Base-by-base conservation (phyloP, 2,888 invertebrate genomes). In the Myopa tessellatipennis region DNA sequence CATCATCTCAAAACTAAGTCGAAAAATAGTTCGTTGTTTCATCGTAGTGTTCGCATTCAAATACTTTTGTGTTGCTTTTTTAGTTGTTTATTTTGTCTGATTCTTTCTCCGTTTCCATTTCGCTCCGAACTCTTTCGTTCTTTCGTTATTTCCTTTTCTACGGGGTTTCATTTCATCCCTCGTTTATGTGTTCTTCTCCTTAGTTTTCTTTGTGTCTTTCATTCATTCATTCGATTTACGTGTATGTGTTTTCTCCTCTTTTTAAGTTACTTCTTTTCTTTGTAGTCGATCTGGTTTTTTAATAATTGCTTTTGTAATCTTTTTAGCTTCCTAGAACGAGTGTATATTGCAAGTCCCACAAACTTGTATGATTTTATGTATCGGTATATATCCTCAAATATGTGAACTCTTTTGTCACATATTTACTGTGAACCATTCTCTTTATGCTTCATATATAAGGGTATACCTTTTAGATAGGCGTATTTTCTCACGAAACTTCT, bases 1-100 rank as follows among this genome's bases (percentile, higher is more conserved):
- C 12, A 75, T 81, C 83, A 82, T 67, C 72, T 72, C 76, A 45
- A 68, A 79, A 77, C 71, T 78, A 78, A 76, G 83, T 74, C 65
- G 16, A 7, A 61, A 74, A 69, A 79, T 83, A 84, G 76, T 82
- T 82, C 85, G 85, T 84, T 84, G 84, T 85, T 65, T 72, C 26
- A 2, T 26, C 26, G 71, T 72, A 55, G 77, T 50, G 10, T 61
- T 65, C 36, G 70, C 63, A 65, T 45, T 69, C 61, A 16, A 76
- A 76, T 26, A 26, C 2, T 26, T 36, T 55, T 45, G 12, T 69
- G 61, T 52, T 36, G 76, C 55, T 77, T 75, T 16, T 50, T 72
- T 14, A 58, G 12, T 77, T 72, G 14, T 60, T 75, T 76, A 61
- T 77, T 76, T 58, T 58, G 26, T 26, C 26, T 12, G n/a, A 4